A percentile compares a stretch with the other conserved stretches of the same genome.
Conservation (phyloP, 2,797 vertebrate genomes). For the Antennarius maculatus region DNA sequence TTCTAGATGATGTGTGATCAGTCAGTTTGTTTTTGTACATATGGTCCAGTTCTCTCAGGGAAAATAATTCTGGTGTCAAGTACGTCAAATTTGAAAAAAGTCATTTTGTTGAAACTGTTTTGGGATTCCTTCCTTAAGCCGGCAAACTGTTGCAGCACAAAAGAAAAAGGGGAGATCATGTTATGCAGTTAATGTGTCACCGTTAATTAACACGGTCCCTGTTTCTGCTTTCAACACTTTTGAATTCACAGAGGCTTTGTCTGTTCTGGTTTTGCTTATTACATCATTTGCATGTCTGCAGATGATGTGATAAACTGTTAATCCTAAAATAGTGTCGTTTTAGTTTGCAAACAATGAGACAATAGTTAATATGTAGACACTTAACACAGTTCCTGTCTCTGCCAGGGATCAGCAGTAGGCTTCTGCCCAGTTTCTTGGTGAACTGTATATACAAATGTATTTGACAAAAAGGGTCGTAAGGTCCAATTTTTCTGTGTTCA, state of each 20-base stretch:
- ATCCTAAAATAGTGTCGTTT: neutral
- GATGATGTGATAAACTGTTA: too few species aligned
- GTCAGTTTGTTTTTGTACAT: constrained; percentile 25
- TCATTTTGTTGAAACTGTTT: constrained; percentile 12
- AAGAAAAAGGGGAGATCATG: constrained; percentile 17
- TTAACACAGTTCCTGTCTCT: too few species aligned
- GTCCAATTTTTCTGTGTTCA: too few species aligned
- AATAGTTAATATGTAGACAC: too few species aligned
- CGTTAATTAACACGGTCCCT: constrained; percentile 42
- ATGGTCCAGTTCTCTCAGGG: constrained; percentile 69
- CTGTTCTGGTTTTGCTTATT: constrained; percentile 2
- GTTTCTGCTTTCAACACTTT: constrained; percentile 31
- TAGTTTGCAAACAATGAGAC: constrained; percentile 18
- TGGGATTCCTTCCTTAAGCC: constrained; percentile 25
- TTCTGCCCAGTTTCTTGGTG: too few species aligned
- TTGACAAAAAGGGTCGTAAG: too few species aligned
- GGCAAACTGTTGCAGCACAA: constrained; percentile 13
- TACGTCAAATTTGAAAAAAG: constrained; percentile 1
- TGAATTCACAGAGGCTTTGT: constrained; percentile 31
- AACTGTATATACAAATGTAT: too few species aligned
- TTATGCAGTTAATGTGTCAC: constrained; percentile 21
- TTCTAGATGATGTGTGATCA: constrained; percentile 39
- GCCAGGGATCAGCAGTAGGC: too few species aligned
- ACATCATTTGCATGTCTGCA: neutral
- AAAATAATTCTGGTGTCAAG: constrained; percentile 30